phyloP scores from a whole-genome alignment of 2,113 vertebrate genomes.

The Deroptyus accipitrinus region DNA sequence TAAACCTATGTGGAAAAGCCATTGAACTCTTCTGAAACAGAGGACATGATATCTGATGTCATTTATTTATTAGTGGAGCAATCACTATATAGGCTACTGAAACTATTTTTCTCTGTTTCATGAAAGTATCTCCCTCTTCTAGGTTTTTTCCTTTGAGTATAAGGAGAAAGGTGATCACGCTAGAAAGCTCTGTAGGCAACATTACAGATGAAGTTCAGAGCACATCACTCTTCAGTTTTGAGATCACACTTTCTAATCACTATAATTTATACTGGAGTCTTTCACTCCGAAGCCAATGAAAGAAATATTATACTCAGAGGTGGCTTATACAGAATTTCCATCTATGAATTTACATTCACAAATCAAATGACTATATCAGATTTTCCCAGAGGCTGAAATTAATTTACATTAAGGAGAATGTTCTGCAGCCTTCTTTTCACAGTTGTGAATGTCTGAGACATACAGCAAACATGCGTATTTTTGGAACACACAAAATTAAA shows the following conservation, averaged over 20 bases:
- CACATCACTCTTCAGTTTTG: neutral
- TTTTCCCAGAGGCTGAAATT: neutral
- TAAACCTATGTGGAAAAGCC: neutral
- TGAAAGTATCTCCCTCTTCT: neutral
- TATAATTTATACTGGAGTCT: neutral
- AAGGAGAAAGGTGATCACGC: neutral
- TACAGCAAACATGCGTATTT: neutral
- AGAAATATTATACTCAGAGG: neutral
- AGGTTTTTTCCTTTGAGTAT: neutral
- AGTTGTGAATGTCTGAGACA: neutral
- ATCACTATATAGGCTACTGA: neutral
- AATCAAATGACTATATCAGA: neutral
- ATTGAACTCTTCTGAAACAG: neutral
- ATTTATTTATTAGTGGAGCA: conserved; percentile 12
- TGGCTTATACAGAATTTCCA: neutral
- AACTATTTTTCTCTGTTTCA: neutral
- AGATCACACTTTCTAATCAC: neutral
- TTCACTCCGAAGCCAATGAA: neutral
- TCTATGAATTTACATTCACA: neutral
- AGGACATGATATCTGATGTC: neutral
- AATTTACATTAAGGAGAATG: neutral
- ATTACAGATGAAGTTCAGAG: neutral
- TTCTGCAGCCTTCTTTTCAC: neutral
- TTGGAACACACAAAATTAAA: neutral
- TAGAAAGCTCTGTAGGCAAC: neutral